Conservation (phyloP, 1,140 invertebrate species). For the Drosophila cardini region DNA sequence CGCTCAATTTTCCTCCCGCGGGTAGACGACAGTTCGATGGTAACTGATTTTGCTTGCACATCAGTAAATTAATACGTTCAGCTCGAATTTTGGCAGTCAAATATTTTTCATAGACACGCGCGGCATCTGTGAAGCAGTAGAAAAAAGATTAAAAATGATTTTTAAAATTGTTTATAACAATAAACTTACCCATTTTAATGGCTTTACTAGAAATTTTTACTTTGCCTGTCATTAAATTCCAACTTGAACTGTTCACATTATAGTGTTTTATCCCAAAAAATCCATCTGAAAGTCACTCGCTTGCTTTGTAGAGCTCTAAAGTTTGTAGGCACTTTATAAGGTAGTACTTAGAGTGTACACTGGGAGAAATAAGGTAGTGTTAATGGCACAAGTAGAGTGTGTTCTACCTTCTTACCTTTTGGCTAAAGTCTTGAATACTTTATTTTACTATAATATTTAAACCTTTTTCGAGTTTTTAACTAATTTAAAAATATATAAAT, state of each 20-base stretch:
- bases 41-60: background rate
- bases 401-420: no score
- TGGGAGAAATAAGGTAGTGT: no score
- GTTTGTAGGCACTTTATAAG: background rate
- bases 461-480: no score
- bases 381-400: no score
- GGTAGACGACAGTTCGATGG: background rate
- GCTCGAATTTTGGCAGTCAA: conserved; percentile 22
- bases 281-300: background rate
- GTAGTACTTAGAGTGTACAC: no score
- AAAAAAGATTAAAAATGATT: background rate
- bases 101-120: background rate
- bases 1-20: conserved; percentile 1
- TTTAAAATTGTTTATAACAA: no score
- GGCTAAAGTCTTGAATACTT: no score
- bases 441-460: no score
- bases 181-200: conserved; percentile 32
- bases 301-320: conserved; percentile 1
- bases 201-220: conserved; percentile 21
- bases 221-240: conserved; percentile 7
- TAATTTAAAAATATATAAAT: no score
- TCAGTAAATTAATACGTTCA: background rate
- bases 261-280: background rate
- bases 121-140: background rate
- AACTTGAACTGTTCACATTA: conserved; percentile 20